Evolutionary conservation across 1,140 invertebrate species (phyloP), one percentile per base, ranked within the genome.

Genomic region (Melipona quadrifasciata): DNA sequence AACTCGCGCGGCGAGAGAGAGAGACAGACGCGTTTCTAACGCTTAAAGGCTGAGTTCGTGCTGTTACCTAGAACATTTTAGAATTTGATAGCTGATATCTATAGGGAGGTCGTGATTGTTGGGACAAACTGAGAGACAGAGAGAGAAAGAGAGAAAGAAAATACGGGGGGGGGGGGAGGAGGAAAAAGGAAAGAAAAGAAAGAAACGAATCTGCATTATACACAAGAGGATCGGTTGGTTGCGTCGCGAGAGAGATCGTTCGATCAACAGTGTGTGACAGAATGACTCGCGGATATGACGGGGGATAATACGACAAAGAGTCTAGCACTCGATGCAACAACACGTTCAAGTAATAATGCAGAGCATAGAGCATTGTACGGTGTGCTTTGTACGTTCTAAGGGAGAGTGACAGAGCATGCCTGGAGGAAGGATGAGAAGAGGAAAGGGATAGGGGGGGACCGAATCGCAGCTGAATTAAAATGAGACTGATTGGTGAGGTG

Each of bases 401-500:
- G 47, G 14, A 71, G 4, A 1, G 2, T 8, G 70, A 72, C 11
- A 16, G 61, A 82, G 82, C 89, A 91, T 92, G 91, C 88, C 85
- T 89, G 75, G 39, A 86, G 19, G 17, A 10, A 12, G n/a, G 39
- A 57, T 17, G 55, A 57, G 39, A 19, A 2, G 3, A 57, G 31
- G 39, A 47, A 47, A 8, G 34, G 34, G 39, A 47, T 47, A 21
- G 87, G 27, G 51, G 24, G 61, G 61, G 84, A 65, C 83, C 84
- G 85, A 87, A 90, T 92, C 85, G 80, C 87, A 89, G 88, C 64
- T 81, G 68, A 88, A 90, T 92, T 91, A 91, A 91, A 92, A 91
- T 92, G 89, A 92, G 77, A 92, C 91, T 92, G 92, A 92, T 92
- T 90, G 84, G 79, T 47, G 39, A 91, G 86, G 85, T 84, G 90